phyloP scores from a whole-genome alignment of 2,888 invertebrate species.

The Leptinotarsa tumamoca region DNA sequence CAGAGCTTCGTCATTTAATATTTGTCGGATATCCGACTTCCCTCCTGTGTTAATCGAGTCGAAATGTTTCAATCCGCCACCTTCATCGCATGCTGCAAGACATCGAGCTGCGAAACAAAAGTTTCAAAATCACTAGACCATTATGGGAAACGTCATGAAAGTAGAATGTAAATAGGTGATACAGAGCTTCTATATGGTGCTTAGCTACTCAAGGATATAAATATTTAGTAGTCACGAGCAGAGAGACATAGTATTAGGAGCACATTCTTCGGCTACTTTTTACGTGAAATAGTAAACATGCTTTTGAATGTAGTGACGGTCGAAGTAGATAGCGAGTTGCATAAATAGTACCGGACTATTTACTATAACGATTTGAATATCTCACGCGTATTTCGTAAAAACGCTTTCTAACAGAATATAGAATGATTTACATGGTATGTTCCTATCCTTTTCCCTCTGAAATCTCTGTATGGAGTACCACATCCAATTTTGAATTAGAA shows the following conservation, averaged over 20 bases:
- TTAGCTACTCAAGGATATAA: constrained; percentile 49
- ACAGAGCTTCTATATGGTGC: constrained; percentile 34
- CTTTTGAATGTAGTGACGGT: constrained; percentile 43
- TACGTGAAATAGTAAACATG: constrained; percentile 48
- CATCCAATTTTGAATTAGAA: background rate
- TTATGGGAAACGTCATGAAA: constrained; percentile 31
- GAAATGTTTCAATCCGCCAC: background rate
- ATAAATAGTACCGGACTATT: constrained; percentile 35
- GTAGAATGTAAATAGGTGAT: constrained; percentile 34
- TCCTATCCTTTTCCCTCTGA: background rate
- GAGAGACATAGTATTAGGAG: constrained; percentile 48
- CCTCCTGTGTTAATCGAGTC: background rate
- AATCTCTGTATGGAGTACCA: background rate
- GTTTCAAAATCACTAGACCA: constrained; percentile 22
- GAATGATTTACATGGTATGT: background rate
- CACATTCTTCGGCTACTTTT: constrained; percentile 50
- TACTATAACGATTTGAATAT: constrained; percentile 30
- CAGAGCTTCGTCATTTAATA: background rate
- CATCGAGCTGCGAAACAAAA: constrained; percentile 14
- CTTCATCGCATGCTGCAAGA: constrained; percentile 5
- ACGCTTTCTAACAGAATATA: constrained; percentile 2
- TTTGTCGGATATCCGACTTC: background rate
- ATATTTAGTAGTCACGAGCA: constrained; percentile 56
- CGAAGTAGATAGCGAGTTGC: constrained; percentile 40
- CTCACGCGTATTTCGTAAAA: constrained; percentile 8